Base-by-base conservation (phyloP, 2,888 invertebrate genomes). In the Nesidiocoris tenuis region DNA sequence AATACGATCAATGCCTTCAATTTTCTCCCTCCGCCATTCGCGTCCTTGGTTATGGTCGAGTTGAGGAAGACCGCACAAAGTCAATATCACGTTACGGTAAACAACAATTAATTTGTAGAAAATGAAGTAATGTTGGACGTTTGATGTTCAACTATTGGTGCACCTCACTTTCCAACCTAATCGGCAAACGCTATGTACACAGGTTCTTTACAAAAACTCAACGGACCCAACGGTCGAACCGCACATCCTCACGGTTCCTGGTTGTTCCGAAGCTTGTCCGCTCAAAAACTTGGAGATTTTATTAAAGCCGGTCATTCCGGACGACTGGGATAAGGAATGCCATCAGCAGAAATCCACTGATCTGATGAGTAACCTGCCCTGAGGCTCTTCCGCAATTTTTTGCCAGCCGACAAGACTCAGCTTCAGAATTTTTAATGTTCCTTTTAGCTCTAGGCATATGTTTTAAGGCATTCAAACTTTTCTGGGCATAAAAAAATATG, bases 1-100 rank as follows among this genome's bases (percentile, higher is more conserved):
- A 84, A 87, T 19, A 86, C 89, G 0, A 82, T 93, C 55, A 86
- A 87, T 61, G 84, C 91, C 7, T 92, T 89, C 88, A 87, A 90
- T 76, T 83, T 85, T 9, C 88, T 89, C 81, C 82, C 89, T 79
- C 91, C 91, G 0, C 86, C 86, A 22, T 91, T 90, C 80, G 88
- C 87, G 23, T 87, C 88, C 17, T 87, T 89, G 82, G 84, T 87
- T 0, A 82, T 91, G 64, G 84, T 91, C 56, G 91, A 92, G 82
- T 83, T 91, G 55, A 88, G 88, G 70, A 86, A 86, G 81, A 84
- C 86, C 79, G 82, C 82, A 54, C 24, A 75, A 24, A 55, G 55
- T 7, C 21, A 76, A 19, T 63, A 61, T 25, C 57, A 56, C 55
- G 61, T 76, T 19, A 64, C 56, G 25, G 76, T 76, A 56, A 63